Evolutionary conservation across 2,888 invertebrate genomes (phyloP).

Genomic region (Listrodromus nycthemerus): DNA sequence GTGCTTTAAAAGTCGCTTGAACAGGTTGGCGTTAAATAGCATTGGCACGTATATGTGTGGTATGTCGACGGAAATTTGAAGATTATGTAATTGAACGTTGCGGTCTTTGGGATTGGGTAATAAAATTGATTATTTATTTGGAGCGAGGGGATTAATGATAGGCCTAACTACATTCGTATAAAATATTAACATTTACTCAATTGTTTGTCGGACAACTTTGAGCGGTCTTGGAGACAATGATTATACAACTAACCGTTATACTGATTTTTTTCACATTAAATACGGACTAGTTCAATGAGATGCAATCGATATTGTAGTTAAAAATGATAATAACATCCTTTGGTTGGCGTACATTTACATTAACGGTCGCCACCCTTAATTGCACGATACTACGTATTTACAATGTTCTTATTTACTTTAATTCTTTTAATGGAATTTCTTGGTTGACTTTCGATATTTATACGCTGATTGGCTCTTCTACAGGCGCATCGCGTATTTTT

Average conservation of each 20-base stretch:
- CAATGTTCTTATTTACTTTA: slow-evolving; percentile 35
- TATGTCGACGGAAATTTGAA: background rate
- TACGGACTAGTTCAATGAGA: slow-evolving; percentile 18
- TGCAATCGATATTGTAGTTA: background rate
- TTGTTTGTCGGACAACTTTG: slow-evolving; percentile 25
- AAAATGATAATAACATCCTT: slow-evolving; percentile 10
- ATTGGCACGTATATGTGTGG: background rate
- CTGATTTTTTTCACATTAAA: slow-evolving; percentile 15
- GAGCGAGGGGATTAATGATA: background rate
- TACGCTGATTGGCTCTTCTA: background rate
- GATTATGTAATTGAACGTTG: background rate
- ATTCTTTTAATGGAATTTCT: slow-evolving; percentile 12
- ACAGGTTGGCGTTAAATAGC: too few species aligned
- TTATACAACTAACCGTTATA: slow-evolving; percentile 32
- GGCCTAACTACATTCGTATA: slow-evolving; percentile 25
- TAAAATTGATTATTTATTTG: background rate
- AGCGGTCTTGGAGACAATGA: slow-evolving; percentile 33
- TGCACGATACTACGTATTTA: slow-evolving; percentile 46
- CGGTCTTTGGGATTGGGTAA: background rate
- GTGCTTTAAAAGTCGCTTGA: too few species aligned
- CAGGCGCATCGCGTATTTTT: background rate
- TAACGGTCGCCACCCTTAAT: slow-evolving; percentile 22
- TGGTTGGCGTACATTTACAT: slow-evolving; percentile 34
- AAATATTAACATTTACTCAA: slow-evolving; percentile 55
- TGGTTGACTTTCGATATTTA: background rate